Evolutionary conservation across 2,888 invertebrate genomes (phyloP).

Genomic region (Thereva unica): DNA sequence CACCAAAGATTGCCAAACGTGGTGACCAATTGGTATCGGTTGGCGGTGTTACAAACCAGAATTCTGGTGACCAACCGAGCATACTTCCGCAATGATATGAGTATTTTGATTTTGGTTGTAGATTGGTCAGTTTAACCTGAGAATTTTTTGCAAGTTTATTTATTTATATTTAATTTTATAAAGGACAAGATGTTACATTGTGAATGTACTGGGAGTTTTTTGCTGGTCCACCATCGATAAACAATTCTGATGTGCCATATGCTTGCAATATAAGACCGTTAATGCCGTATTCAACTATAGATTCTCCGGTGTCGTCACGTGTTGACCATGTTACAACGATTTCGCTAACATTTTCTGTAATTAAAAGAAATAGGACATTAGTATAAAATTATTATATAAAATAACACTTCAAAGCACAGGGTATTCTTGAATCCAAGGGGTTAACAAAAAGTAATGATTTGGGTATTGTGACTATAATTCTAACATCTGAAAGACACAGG

Average conservation of each 20-base stretch:
- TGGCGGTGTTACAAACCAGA: conserved; percentile 75
- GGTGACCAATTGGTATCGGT: conserved; percentile 74
- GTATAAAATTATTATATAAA: too few species aligned
- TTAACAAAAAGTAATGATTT: too few species aligned
- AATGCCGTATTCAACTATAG: conserved; percentile 76
- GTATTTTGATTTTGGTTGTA: conserved; percentile 68
- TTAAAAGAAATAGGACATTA: neutral
- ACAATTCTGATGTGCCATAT: conserved; percentile 64
- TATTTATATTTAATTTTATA: neutral
- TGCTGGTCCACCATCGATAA: conserved; percentile 74
- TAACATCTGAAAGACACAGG: too few species aligned
- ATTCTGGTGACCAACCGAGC: conserved; percentile 80
- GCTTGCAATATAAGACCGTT: conserved; percentile 63
- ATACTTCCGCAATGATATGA: conserved; percentile 81
- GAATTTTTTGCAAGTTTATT: neutral
- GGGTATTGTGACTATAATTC: too few species aligned
- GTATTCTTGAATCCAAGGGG: too few species aligned
- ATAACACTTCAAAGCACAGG: too few species aligned
- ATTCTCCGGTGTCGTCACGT: conserved; percentile 66
- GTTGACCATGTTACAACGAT: conserved; percentile 86
- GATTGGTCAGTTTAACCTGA: conserved; percentile 61
- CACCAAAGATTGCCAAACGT: conserved; percentile 84
- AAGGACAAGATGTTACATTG: conserved; percentile 59
- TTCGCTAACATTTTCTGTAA: conserved; percentile 66
- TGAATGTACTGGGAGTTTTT: conserved; percentile 76